Base-by-base conservation (phyloP, 2,113 vertebrate genomes). In the Myotis yumanensis region DNA sequence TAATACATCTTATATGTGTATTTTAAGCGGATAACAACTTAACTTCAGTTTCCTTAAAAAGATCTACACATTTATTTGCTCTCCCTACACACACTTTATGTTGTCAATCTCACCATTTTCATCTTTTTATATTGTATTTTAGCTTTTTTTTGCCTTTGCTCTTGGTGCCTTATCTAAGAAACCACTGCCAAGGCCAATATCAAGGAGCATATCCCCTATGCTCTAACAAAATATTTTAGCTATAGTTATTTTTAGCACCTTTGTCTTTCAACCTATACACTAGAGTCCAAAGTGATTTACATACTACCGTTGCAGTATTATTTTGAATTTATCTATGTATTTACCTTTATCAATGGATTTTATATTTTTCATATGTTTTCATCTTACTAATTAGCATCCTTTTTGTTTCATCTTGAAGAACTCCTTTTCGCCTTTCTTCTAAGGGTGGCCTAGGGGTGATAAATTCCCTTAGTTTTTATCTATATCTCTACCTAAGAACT, bases 391-490 rank as follows among this genome's bases (percentile, higher is more conserved):
- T 64, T 76, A 64, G 30, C 37, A 28, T 22, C 22, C 48, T 51
- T 90, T 90, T 90, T 59, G 37, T 46, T 89, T 80, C 28, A 90
- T 54, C 76, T 57, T 71, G 14, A 71, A 71, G 48, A 81, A 90
- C 76, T 90, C 30, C 35, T 10, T n/a, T 71, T 57, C 43, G 6
- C 51, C 43, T 71, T 90, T 81, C 64, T 81, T 90, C 6, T 57
- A 71, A 90, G 37, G 51, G 12, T 66, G 28, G 10, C 68, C 35
- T 28, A 81, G 64, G 12, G 20, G 30, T 71, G 64, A 46, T 81
- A n/a, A 71, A 71, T 54, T n/a, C 28, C 35, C 48, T 69, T 37
- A 54, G 14, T 30, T 43, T 69, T 43, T 81, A 30, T 90, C 48
- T n/a, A 22, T 54, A 11, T 57, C 43, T 40, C 28, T 90, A 18